phyloP scores from a whole-genome alignment of 2,113 vertebrate species.

The Rattus rattus region DNA sequence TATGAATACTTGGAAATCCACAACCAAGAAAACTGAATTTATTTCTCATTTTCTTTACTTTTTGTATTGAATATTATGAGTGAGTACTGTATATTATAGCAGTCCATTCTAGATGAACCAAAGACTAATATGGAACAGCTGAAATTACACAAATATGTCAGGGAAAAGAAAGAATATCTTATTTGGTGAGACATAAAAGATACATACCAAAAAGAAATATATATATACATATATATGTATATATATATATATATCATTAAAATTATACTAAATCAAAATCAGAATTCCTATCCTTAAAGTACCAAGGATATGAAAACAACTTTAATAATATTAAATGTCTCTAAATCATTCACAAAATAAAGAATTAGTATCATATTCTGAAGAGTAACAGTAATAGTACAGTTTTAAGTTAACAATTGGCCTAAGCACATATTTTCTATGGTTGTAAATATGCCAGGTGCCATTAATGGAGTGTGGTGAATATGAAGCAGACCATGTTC shows the following conservation, averaged over 20 bases:
- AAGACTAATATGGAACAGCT: not conserved
- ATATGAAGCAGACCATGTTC: not conserved
- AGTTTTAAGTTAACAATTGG: not conserved
- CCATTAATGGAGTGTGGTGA: not conserved
- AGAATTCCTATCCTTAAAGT: not conserved
- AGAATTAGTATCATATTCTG: not conserved
- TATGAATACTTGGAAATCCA: not conserved
- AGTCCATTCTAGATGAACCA: not conserved
- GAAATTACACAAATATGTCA: not conserved
- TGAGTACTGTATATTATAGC: not conserved
- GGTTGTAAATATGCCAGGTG: not conserved
- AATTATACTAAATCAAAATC: not conserved
- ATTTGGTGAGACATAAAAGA: not conserved
- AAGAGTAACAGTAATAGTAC: not conserved
- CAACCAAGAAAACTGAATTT: not conserved
- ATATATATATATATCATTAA: no score
- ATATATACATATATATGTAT: no score
- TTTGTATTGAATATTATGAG: not conserved
- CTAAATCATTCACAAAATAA: not conserved
- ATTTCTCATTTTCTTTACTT: not conserved
- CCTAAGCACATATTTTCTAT: not conserved
- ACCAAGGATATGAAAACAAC: not conserved
- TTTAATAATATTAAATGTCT: not conserved
- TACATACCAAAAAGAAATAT: not conserved
- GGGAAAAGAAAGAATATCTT: not conserved